phyloP scores from a whole-genome alignment of 2,113 vertebrate genomes.

The Bufo bufo region DNA sequence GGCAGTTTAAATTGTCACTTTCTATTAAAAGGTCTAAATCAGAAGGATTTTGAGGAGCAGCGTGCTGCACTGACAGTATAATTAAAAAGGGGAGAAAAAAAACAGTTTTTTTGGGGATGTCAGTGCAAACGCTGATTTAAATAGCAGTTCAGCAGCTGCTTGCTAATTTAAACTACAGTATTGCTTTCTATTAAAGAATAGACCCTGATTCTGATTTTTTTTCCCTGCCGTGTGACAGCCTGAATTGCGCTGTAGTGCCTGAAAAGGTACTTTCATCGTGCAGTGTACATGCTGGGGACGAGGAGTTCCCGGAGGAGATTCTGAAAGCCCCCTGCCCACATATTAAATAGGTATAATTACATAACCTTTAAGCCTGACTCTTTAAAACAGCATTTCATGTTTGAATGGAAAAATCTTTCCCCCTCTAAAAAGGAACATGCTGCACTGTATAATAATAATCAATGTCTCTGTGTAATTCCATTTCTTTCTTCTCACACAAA shows the following conservation, averaged over 20 bases:
- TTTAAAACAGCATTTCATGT: constrained; percentile 58
- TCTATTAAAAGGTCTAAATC: constrained; percentile 81
- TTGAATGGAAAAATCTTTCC: constrained; percentile 53
- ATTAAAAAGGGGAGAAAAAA: constrained; percentile 72
- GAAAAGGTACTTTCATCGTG: constrained; percentile 61
- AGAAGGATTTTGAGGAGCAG: constrained; percentile 74
- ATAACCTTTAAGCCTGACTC: constrained; percentile 49
- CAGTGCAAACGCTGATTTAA: constrained; percentile 75
- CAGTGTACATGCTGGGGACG: constrained; percentile 54
- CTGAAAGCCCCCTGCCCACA: constrained; percentile 61
- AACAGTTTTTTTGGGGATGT: constrained; percentile 73
- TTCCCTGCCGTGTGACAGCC: constrained; percentile 63
- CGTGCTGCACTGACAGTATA: constrained; percentile 71
- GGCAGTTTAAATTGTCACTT: constrained; percentile 79
- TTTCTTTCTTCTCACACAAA: constrained; percentile 45
- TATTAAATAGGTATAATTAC: constrained; percentile 58
- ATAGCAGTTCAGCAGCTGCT: constrained; percentile 73
- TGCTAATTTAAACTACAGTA: constrained; percentile 80
- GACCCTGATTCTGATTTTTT: constrained; percentile 66
- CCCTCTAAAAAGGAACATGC: constrained; percentile 40
- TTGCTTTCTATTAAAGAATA: constrained; percentile 78
- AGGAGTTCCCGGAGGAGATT: constrained; percentile 62
- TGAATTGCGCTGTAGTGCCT: constrained; percentile 64
- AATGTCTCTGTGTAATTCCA: constrained; percentile 40
- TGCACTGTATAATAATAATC: constrained; percentile 42